Evolutionary conservation across 2,888 invertebrate genomes (phyloP).

Genomic region (Rhagophthalmus giganteus): DNA sequence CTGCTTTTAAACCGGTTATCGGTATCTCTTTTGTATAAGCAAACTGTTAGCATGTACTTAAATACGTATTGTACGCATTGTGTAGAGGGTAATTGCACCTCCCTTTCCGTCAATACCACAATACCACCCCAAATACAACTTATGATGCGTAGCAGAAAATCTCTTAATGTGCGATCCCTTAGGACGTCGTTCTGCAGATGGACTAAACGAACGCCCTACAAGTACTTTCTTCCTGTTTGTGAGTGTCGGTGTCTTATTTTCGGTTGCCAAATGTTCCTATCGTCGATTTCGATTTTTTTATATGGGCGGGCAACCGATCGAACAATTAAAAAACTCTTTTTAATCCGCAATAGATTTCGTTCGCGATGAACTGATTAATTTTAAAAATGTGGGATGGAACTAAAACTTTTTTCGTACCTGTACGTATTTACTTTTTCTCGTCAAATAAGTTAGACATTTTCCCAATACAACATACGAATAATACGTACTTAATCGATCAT

Average conservation of each 20-base stretch:
- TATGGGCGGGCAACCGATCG: background rate
- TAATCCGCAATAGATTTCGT: background rate
- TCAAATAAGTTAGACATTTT: no score
- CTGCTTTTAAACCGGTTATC: slow-evolving; percentile 17
- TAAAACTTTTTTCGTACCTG: no score
- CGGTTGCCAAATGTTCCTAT: no score
- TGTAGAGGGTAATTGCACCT: slow-evolving; percentile 31
- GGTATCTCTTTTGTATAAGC: slow-evolving; percentile 19
- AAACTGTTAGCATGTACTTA: slow-evolving; percentile 32
- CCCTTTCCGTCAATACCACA: slow-evolving; percentile 29
- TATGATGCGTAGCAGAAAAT: slow-evolving; percentile 23
- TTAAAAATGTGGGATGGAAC: background rate
- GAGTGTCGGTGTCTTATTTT: slow-evolving; percentile 1
- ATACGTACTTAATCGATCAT: slow-evolving; percentile 20
- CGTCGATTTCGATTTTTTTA: no score
- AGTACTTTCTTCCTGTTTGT: slow-evolving; percentile 45
- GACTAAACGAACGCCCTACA: slow-evolving; percentile 38
- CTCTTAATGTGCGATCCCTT: slow-evolving; percentile 26
- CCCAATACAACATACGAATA: background rate
- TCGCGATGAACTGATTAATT: no score
- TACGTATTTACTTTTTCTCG: no score
- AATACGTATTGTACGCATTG: slow-evolving; percentile 26
- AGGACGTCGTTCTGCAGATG: slow-evolving; percentile 32
- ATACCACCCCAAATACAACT: slow-evolving; percentile 29
- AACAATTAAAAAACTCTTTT: background rate